phyloP scores from a whole-genome alignment of 2,888 invertebrate species.

The Dynastes grantii region DNA sequence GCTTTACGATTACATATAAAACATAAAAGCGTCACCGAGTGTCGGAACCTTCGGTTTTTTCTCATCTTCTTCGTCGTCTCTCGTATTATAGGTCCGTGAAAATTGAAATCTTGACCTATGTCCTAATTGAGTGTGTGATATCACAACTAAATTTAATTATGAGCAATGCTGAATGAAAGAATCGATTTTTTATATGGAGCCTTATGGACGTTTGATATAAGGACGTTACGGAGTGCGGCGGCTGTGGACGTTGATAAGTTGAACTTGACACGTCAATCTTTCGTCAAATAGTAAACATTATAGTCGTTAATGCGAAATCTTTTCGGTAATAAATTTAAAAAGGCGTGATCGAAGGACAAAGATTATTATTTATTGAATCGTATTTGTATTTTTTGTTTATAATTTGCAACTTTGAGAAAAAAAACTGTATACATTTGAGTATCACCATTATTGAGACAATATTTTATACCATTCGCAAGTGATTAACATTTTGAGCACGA shows the following conservation, averaged over 20 bases:
- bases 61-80: not conserved
- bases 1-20: constrained; percentile 33
- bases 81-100: constrained; percentile 17
- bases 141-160: constrained; percentile 44
- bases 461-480: too few relatives aligned
- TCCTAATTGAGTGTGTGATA: constrained; percentile 39
- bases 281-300: constrained; percentile 39
- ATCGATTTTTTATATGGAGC: not conserved
- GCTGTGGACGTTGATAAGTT: constrained; percentile 1
- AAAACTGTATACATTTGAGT: too few relatives aligned
- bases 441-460: too few relatives aligned
- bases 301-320: constrained; percentile 33
- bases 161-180: constrained; percentile 31
- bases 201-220: not conserved
- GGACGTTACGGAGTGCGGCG: not conserved
- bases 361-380: not conserved
- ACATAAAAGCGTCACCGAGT: constrained; percentile 31
- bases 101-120: constrained; percentile 46
- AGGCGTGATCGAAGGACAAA: constrained; percentile 6
- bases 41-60: constrained; percentile 7
- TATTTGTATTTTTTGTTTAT: not conserved
- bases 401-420: not conserved
- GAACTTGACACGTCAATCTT: constrained; percentile 40
- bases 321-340: constrained; percentile 19
- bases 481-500: too few relatives aligned